Base-by-base conservation (phyloP, 2,113 vertebrate genomes). In the Oxyura jamaicensis region DNA sequence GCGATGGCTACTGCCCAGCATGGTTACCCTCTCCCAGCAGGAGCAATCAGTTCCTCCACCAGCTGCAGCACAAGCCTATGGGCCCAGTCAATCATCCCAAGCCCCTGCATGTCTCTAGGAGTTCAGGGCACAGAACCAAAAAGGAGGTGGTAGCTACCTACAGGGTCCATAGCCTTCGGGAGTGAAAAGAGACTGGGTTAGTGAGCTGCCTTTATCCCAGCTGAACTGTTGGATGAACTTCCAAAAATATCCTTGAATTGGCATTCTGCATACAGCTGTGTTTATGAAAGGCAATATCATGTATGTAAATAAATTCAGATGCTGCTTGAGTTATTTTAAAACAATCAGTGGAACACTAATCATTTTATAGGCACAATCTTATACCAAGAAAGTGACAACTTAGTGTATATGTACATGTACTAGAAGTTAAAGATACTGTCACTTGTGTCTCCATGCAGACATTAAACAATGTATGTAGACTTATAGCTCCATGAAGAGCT, bases 281-380 rank as follows among this genome's bases (percentile, higher is more conserved):
- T 98, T 98, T 98, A 98, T 98, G 96, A 97, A 98, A 98, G 97
- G 96, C 97, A 97, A 52, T 97, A 97, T 97, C 98, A 98, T 98
- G 98, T 98, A 98, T 98, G 98, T 98, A 98, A 98, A 98, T 98
- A 98, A 98, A 98, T 98, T 98, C 98, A 97, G 97, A 98, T 98
- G 98, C 96, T 74, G 97, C 97, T 97, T 60, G 97, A 98, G 98
- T 98, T 98, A 98, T 98, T 98, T 98, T 98, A 98, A 98, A 98
- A 98, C 98, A 98, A 98, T 98, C 98, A 97, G 95, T 97, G 91
- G 98, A 98, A 98, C 97, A 97, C 98, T 98, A 98, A 98, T 98
- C 97, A 98, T 98, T 98, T 98, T 98, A 98, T 96, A 98, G 97
- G 97, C 97, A 95, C 95, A 97, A 97, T 97, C 97, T 98, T 96